Base-by-base conservation (phyloP, 2,888 invertebrate species). In the Ophonus ardosiacus region DNA sequence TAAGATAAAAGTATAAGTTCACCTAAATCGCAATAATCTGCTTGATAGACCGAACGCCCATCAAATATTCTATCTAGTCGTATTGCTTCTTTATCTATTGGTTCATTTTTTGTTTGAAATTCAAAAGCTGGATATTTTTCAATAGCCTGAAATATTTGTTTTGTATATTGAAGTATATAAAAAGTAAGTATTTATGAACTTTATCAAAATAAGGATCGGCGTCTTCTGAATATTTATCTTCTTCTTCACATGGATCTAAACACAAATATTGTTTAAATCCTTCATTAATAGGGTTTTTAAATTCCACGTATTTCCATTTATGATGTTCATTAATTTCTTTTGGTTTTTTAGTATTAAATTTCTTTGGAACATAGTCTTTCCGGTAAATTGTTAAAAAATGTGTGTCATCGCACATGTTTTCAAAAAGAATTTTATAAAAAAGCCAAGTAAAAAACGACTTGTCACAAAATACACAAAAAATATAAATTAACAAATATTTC, bases 181-280 rank as follows among this genome's bases (percentile, higher is more conserved):
- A 24, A 31, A 4, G 31, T 21, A 10, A 63, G 18, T 4, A 21
- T 63, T 18, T 21, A 51, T 56, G 24, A 78, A 79, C 86, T 81
- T 86, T 83, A 5, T 86, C 80, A 74, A 85, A 85, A 84, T 81
- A 87, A 5, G 1, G 4, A 82, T 86, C 86, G 8, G 84, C 85
- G 74, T 87, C 81, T 86, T 86, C 86, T n/a, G 8, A 61, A 40
- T 57, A 38, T 74, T 74, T 40, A 15, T 59, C 40, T n/a, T 74
- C 21, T 18, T 59, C 40, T 10, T 71, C 68, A 18, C 63, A 24
- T 78, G 71, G 21, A 10, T 57, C 63, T 51, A 85, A 57, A 17
- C 85, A 85, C 61, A 87, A 63, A 81, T 85, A 86, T 13, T 85
- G 65, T 63, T 85, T 86, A 74, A 85, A 87, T 40, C 80, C 17